phyloP scores from a whole-genome alignment of 2,113 vertebrate species.

The Pteronura brasiliensis region DNA sequence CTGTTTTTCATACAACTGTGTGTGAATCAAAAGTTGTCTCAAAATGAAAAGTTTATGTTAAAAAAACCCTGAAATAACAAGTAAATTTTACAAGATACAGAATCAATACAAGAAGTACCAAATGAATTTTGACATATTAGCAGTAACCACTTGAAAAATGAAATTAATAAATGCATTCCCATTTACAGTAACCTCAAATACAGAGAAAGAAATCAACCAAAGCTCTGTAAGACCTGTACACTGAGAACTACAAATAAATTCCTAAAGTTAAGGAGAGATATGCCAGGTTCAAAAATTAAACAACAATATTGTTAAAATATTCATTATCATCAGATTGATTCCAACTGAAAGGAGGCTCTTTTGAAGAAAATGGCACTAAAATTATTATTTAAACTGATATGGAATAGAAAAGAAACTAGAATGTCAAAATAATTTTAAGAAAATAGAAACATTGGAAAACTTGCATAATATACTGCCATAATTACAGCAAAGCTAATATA shows the following conservation, averaged over 20 bases:
- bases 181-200: background rate
- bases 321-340: background rate
- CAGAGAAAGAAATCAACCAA: background rate
- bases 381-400: background rate
- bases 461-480: background rate
- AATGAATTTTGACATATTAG: background rate
- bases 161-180: background rate
- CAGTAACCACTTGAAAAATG: background rate
- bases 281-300: background rate
- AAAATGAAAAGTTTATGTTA: background rate
- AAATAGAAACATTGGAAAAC: background rate
- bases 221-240: background rate
- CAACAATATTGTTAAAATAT: background rate
- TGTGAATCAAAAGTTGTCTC: background rate
- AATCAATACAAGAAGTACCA: background rate
- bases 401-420: background rate
- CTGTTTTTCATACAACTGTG: background rate
- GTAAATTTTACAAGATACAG: background rate
- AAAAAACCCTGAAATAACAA: background rate
- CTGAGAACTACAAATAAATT: background rate
- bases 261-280: background rate
- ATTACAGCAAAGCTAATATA: background rate
- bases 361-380: background rate
- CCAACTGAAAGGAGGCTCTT: background rate
- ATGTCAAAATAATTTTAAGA: background rate